A percentile compares a stretch with the other conserved stretches of the same genome.
Conservation (phyloP, 2,888 invertebrate species). For the Trachelus iudaicus region DNA sequence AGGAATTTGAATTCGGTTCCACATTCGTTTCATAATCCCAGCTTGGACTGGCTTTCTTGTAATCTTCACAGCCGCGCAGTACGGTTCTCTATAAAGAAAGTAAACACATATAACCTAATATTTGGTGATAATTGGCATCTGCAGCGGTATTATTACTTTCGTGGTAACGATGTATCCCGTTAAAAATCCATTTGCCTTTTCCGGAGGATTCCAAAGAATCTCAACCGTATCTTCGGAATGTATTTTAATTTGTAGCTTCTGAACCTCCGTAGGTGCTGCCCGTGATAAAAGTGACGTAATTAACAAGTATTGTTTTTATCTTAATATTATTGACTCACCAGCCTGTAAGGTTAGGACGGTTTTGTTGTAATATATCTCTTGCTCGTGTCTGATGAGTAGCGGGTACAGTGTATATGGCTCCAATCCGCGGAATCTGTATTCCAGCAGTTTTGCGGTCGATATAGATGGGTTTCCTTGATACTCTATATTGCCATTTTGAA, state of each 20-base stretch:
- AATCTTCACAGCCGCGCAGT: neutral
- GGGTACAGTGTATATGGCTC: no score
- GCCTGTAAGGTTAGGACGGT: no score
- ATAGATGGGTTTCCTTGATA: no score
- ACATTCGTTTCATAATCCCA: neutral
- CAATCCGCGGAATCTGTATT: no score
- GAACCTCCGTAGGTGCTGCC: conserved; percentile 34
- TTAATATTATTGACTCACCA: no score
- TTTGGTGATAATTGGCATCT: no score
- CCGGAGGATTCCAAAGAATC: conserved; percentile 38
- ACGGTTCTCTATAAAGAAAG: conserved; percentile 8
- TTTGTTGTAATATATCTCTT: no score
- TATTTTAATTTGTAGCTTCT: conserved; percentile 1
- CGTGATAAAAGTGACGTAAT: neutral
- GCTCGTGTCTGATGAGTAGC: no score
- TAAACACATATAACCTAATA: neutral
- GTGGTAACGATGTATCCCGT: conserved; percentile 29
- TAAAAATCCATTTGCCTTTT: conserved; percentile 28
- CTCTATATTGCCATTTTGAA: conserved; percentile 5
- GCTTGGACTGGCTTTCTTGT: neutral
- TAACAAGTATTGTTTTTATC: neutral
- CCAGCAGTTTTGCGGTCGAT: no score
- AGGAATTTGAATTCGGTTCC: neutral
- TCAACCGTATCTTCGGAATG: neutral
- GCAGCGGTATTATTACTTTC: conserved; percentile 26